Percentiles rank a stretch among this genome's conserved stretches.
Evolutionary conservation across 1,140 invertebrate genomes (phyloP).

Genomic region (Aporrectodea caliginosa): DNA sequence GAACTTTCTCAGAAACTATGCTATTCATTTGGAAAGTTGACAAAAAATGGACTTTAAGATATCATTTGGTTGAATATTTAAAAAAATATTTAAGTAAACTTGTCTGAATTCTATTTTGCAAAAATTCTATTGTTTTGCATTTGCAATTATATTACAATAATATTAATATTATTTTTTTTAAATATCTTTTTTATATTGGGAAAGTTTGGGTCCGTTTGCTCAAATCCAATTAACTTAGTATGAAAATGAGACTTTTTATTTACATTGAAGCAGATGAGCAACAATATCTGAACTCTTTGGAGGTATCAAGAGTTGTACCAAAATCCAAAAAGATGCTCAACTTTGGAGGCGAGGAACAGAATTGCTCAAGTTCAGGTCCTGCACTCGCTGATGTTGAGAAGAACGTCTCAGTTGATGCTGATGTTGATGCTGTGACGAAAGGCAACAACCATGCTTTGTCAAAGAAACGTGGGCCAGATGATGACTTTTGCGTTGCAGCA

Average conservation of each 20-base stretch:
- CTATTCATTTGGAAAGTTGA: too few relatives aligned
- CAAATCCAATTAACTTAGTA: background rate
- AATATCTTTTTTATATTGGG: background rate
- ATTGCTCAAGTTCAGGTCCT: background rate
- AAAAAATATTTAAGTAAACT: too few relatives aligned
- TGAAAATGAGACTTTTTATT: background rate
- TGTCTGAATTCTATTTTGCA: too few relatives aligned
- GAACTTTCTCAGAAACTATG: too few relatives aligned
- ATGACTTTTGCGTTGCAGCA: background rate
- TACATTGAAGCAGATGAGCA: background rate
- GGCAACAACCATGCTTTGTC: background rate
- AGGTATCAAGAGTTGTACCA: background rate
- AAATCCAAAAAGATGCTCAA: background rate
- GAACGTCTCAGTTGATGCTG: too few relatives aligned
- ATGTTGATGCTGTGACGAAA: background rate
- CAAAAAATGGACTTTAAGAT: too few relatives aligned
- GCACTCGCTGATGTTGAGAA: too few relatives aligned
- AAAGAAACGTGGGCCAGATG: background rate
- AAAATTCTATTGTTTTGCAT: too few relatives aligned
- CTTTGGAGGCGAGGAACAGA: background rate
- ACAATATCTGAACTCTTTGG: background rate
- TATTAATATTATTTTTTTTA: too few relatives aligned
- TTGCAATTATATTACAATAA: too few relatives aligned
- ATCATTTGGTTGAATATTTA: too few relatives aligned
- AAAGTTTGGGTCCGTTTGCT: background rate